Evolutionary conservation across 2,113 vertebrate species (phyloP).

Genomic region (Gambusia holbrooki): DNA sequence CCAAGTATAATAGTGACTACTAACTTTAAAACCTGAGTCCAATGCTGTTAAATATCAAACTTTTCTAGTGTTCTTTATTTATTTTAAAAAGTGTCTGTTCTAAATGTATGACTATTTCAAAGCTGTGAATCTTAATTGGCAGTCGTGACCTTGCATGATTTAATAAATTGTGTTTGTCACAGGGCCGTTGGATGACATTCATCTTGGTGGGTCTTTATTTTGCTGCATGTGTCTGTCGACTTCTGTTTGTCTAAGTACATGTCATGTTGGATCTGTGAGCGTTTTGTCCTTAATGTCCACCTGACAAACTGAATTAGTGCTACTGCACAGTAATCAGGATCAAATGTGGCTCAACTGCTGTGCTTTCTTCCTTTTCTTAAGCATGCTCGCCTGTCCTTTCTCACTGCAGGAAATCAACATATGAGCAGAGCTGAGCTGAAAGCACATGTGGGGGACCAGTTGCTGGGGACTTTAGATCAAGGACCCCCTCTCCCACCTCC

Average conservation of each 20-base stretch:
- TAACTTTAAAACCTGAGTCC: no score
- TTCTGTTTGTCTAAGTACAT: slow-evolving; percentile 38
- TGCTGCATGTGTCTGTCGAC: slow-evolving; percentile 13
- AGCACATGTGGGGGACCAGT: neutral
- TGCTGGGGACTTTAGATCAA: no score
- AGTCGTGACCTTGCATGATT: neutral
- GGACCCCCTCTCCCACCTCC: no score
- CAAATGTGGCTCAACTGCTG: slow-evolving; percentile 17
- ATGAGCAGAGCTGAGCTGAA: slow-evolving; percentile 41
- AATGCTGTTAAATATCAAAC: no score
- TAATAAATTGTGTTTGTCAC: neutral
- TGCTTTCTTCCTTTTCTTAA: slow-evolving; percentile 5
- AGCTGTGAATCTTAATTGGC: neutral
- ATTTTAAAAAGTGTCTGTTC: no score
- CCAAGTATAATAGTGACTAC: no score
- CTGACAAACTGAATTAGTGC: slow-evolving; percentile 55
- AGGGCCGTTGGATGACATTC: slow-evolving; percentile 5
- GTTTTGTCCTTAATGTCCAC: slow-evolving; percentile 51
- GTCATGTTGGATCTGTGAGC: slow-evolving; percentile 34
- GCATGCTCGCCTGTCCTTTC: slow-evolving; percentile 12
- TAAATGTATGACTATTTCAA: no score
- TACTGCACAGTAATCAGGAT: slow-evolving; percentile 34
- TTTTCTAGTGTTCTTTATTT: no score
- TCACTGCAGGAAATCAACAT: slow-evolving; percentile 44
- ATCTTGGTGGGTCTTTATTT: slow-evolving; percentile 25